Conservation (phyloP, 2,888 invertebrate species). For the Colostygia pectinataria region DNA sequence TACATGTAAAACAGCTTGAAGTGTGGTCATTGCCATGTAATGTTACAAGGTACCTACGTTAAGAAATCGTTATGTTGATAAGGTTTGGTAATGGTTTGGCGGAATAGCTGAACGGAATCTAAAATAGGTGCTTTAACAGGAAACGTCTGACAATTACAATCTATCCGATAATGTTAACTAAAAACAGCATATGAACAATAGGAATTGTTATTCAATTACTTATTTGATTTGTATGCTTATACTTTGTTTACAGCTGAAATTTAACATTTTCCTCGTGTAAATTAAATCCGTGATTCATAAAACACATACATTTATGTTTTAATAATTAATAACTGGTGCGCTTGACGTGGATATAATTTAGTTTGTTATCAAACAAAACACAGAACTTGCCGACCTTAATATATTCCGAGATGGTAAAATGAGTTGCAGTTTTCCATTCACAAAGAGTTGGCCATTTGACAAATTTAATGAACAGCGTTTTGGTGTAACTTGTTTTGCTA, state of each 20-base stretch:
- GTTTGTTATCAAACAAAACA: not conserved
- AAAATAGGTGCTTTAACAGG: slow-evolving; percentile 37
- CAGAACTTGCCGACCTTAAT: slow-evolving; percentile 18
- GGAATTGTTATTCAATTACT: slow-evolving; percentile 20
- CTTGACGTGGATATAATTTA: not conserved
- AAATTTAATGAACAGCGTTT: slow-evolving; percentile 17
- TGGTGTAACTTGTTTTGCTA: not conserved
- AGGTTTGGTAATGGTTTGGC: slow-evolving; percentile 20
- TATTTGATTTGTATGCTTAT: slow-evolving; percentile 21
- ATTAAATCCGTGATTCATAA: not conserved
- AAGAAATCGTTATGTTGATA: slow-evolving; percentile 39
- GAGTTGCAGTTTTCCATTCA: slow-evolving; percentile 22
- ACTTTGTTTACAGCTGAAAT: slow-evolving; percentile 1
- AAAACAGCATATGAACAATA: slow-evolving; percentile 30
- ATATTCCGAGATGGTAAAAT: slow-evolving; percentile 16
- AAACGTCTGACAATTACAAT: slow-evolving; percentile 43
- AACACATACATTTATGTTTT: too few relatives aligned
- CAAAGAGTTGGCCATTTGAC: slow-evolving; percentile 23
- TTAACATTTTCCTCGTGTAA: not conserved
- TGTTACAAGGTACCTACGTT: slow-evolving; percentile 36
- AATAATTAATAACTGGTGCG: too few relatives aligned
- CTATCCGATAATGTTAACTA: slow-evolving; percentile 34
- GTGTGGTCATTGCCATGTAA: slow-evolving; percentile 45
- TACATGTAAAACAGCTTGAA: slow-evolving; percentile 44
- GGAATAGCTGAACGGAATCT: slow-evolving; percentile 43